Base-by-base conservation (phyloP, 2,888 invertebrate genomes). In the Synanthedon myopaeformis region DNA sequence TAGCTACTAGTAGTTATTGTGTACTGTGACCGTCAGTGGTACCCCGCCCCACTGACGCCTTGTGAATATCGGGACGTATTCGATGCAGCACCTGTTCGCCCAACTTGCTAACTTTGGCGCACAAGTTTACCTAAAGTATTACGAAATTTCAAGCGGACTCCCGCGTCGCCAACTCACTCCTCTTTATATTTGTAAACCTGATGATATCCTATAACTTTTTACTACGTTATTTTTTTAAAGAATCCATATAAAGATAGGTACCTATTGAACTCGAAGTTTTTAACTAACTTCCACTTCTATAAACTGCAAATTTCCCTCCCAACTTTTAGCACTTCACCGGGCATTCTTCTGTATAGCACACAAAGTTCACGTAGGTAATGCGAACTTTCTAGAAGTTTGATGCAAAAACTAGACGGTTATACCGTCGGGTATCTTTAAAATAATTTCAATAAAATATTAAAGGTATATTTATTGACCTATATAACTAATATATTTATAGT, bases 51-150 rank as follows among this genome's bases (percentile, higher is more conserved):
- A 17, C 45, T 45, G 28, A 13, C 52, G 41, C 49, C 59, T 63
- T 66, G 64, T 69, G 73, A 76, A 76, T 75, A 78, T 76, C 72
- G 64, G 70, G 65, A 71, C 70, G 72, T 75, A 76, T 80, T 79
- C 78, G 69, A 72, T 71, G 77, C 77, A 74, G 78, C 82, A 83
- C 82, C 83, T 82, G 81, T 72, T 72, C 76, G 58, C 57, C 58
- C 69, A 75, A 73, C 70, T 71, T 66, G 63, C 72, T 69, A 80
- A 82, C 78, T 82, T 77, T 63, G 61, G 67, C 69, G 69, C 74
- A 64, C 69, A 76, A 82, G 79, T 82, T 83, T 84, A 70, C 74
- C 73, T 77, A 80, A 84, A 83, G 79, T 82, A 81, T 83, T 81
- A 82, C 75, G 71, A 79, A 81, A 79, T 80, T 80, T 73, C 69